Evolutionary conservation across 1,140 invertebrate genomes (phyloP), one percentile per base, ranked within the genome.

Genomic region (Bombus huntii): DNA sequence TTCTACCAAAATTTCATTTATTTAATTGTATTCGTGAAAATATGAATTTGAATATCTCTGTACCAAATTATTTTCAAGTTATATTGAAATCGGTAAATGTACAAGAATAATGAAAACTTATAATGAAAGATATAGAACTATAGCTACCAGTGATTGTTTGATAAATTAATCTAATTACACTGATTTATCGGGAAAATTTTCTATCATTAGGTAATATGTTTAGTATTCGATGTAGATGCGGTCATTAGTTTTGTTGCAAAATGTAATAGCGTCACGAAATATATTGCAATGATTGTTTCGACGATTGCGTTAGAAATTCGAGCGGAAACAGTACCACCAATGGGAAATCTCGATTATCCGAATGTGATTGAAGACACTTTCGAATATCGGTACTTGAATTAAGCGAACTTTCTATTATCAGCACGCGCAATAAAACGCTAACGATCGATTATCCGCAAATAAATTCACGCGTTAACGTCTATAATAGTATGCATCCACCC

Each of bases 401-500:
- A 83, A 77, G 1, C 34, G 34, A 59, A 65, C 80, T 37, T 76
- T 68, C 25, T 71, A 84, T 84, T 79, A 79, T 84, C 47, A 9
- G 28, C 15, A 12, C 15, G 53, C 9, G 18, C 39, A 47, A 79
- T 72, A 71, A 79, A 72, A 71, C 53, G 42, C 37, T 42, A 79
- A 79, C 76, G 37, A 78, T 79, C 76, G 22, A 84, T 83, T 83
- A 83, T 68, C 44, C 65, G 18, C 28, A 37, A 83, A 83, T 77
- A 68, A 76, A 76, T 83, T 83, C 42, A 18, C 25, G 31, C n/a
- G 72, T 79, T 79, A 84, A 79, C 76, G 39, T 79, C 12, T 68
- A 47, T 31, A 59, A 79, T 84, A 72, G 71, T 72, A 42, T 25
- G 25, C 47, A 28, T 22, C 25, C 28, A 18, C 1, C 65, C 74